Conservation (phyloP, 2,888 invertebrate species). For the Oscheius onirici region DNA sequence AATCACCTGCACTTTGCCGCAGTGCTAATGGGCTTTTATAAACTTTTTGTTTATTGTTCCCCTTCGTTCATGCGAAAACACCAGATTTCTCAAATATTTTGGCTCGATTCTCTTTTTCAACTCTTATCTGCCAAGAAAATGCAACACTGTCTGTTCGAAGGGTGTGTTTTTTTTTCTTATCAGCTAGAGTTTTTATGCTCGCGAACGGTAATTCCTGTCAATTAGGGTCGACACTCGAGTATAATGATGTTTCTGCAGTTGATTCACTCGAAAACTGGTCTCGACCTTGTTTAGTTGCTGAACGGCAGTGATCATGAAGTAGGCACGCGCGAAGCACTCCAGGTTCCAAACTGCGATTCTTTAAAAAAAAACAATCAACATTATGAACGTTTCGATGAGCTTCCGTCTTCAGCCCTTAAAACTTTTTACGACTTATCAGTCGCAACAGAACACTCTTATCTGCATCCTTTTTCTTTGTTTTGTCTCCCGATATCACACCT, state of each 20-base stretch:
- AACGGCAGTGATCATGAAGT: background rate
- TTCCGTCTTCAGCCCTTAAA: too few species aligned
- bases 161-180: background rate
- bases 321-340: background rate
- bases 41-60: background rate
- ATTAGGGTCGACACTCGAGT: background rate
- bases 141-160: background rate
- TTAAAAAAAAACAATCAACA: too few species aligned
- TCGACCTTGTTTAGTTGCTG: constrained; percentile 2
- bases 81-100: background rate
- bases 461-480: too few species aligned
- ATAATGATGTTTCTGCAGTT: background rate
- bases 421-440: too few species aligned
- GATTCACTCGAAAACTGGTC: constrained; percentile 7
- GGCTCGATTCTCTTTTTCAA: background rate
- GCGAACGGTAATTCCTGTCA: background rate
- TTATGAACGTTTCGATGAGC: too few species aligned
- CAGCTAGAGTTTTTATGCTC: background rate
- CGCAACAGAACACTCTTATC: too few species aligned
- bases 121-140: background rate
- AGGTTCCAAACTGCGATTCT: too few species aligned
- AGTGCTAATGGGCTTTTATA: too few species aligned
- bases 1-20: background rate
- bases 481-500: too few species aligned
- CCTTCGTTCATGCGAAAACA: background rate